Base-by-base conservation (phyloP, 2,797 vertebrate genomes). In the Chelon auratus region DNA sequence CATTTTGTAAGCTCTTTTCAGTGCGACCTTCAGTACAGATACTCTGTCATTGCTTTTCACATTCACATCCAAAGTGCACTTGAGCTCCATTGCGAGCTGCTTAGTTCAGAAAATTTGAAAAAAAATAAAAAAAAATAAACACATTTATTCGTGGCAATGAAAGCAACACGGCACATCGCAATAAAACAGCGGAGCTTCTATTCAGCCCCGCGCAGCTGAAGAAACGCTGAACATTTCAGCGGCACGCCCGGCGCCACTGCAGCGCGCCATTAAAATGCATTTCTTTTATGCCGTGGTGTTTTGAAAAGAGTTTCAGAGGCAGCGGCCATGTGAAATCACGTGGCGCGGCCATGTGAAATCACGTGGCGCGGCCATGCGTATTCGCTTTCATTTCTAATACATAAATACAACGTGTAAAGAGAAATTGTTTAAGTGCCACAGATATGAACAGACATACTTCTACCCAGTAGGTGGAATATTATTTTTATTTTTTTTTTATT, bases 81-180 rank as follows among this genome's bases (percentile, higher is more conserved):
- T 68, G 64, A 78, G 78, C 78, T 76, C 51, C 75, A 59, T 59
- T 26, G 64, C 67, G 64, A 85, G 83, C 68, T 62, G 71, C 72
- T 87, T 75, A 58, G 53, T 78, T 66, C 5, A 72, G 43, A 70
- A 14, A 9, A 18, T 48, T 48, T 48, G 2, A 18, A 18, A 48
- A 6, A 17, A 17, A 40, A 40, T 33, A 33, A 33, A 26, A 33
- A 55, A 54, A 68, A 55, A 22, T 66, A 54, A 57, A 12, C 62
- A 47, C 58, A 71, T 68, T 37, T 43, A 76, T 81, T 61, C 40
- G 48, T 65, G 57, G 71, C 70, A 68, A 26, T 63, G 56, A 83
- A 75, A 79, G 77, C 61, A 77, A 58, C 54, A 52, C 1, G 10
- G 22, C 51, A 36, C 30, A 70, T 53, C 18, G 5, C 59, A 85